phyloP scores from a whole-genome alignment of 2,888 invertebrate genomes.

The Lampropteryx suffumata region DNA sequence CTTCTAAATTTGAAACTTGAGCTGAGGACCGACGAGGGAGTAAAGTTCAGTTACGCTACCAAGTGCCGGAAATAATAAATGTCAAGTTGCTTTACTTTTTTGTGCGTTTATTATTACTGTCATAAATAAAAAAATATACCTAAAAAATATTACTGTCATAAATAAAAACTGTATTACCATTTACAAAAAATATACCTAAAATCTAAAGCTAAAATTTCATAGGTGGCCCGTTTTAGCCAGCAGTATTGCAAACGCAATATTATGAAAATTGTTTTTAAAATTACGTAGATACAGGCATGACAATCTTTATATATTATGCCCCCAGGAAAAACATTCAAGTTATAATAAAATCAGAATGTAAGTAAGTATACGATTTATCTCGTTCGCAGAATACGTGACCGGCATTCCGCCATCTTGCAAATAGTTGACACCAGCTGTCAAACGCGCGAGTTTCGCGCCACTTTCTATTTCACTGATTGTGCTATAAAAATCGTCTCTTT shows the following conservation, averaged over 20 bases:
- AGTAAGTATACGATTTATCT: slow-evolving; percentile 25
- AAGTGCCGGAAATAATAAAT: not conserved
- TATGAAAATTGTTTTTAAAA: not conserved
- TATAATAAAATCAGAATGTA: slow-evolving; percentile 30
- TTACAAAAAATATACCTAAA: too few relatives aligned
- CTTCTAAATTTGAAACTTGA: slow-evolving; percentile 2
- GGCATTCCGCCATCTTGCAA: slow-evolving; percentile 33
- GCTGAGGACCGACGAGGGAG: slow-evolving; percentile 6
- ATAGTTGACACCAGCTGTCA: slow-evolving; percentile 37
- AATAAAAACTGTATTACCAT: too few relatives aligned
- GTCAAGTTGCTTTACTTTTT: too few relatives aligned
- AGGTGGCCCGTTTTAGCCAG: too few relatives aligned
- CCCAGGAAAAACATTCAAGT: slow-evolving; percentile 21
- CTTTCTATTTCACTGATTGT: slow-evolving; percentile 18
- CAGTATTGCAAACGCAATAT: too few relatives aligned
- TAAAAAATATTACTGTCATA: too few relatives aligned
- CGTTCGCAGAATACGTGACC: slow-evolving; percentile 31
- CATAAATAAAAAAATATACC: too few relatives aligned
- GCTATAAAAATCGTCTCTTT: slow-evolving; percentile 9
- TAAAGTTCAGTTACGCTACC: not conserved
- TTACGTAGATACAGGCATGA: not conserved
- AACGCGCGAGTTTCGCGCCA: slow-evolving; percentile 31
- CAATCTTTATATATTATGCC: slow-evolving; percentile 27
- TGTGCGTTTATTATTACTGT: too few relatives aligned
- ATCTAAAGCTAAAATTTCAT: too few relatives aligned